These are phyloP conservation scores for Cheilosia impressa DNA, from an alignment of 2,888 invertebrate genomes.

Conservation along the genomic window DNA sequence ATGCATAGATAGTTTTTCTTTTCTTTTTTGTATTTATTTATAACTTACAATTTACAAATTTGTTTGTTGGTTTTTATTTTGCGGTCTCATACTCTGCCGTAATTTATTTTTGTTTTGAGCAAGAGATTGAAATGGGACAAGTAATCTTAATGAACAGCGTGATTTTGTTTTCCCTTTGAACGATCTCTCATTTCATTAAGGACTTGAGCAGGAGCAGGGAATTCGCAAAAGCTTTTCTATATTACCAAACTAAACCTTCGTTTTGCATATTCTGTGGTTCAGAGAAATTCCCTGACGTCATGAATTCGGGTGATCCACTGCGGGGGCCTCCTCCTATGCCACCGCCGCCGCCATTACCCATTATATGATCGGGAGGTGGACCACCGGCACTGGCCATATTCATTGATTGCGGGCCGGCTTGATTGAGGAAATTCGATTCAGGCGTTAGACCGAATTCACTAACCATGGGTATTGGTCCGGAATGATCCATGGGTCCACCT, in stretches of 20 bases:
- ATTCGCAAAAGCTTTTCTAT: conserved; percentile 83
- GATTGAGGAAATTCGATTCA: conserved; percentile 86
- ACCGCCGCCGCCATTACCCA: conserved; percentile 82
- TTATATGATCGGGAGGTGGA: conserved; percentile 87
- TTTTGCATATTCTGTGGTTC: conserved; percentile 89
- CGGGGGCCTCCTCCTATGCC: conserved; percentile 85
- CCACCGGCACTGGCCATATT: conserved; percentile 82
- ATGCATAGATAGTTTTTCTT: conserved; percentile 45
- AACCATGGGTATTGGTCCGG: conserved; percentile 88
- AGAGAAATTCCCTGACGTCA: conserved; percentile 86
- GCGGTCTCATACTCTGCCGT: conserved; percentile 49
- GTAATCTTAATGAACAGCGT: not conserved
- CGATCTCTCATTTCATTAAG: conserved; percentile 75
- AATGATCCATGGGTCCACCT: conserved; percentile 90
- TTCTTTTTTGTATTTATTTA: conserved; percentile 11
- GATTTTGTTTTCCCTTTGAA: not conserved
- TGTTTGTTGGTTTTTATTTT: conserved; percentile 61
- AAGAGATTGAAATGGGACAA: conserved; percentile 13
- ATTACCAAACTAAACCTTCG: conserved; percentile 90
- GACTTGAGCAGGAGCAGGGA: conserved; percentile 82
- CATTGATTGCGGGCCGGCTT: conserved; percentile 84
- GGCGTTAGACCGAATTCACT: conserved; percentile 90
- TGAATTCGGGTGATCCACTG: conserved; percentile 90
- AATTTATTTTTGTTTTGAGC: conserved; percentile 41
- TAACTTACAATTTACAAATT: conserved; percentile 61